Base-by-base conservation (phyloP, 2,888 invertebrate genomes). In the Pyrrhosoma nymphula region DNA sequence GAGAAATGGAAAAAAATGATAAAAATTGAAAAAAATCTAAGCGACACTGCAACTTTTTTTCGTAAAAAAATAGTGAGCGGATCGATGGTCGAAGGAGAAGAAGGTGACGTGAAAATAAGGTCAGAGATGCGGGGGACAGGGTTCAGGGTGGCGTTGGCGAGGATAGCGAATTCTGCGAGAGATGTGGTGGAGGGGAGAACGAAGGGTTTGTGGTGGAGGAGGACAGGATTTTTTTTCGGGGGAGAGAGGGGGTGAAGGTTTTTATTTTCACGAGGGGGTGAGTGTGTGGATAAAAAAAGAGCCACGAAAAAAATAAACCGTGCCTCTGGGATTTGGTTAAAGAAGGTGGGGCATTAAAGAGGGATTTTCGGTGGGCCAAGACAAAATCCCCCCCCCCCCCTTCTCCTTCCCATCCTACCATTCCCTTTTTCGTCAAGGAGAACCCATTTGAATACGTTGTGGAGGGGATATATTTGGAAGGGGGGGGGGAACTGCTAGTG, bases 301-400 rank as follows among this genome's bases (percentile, higher is more conserved):
- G 47, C 8, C 8, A 4, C 47, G 8, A 47, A 47, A 47, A 35
- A 82, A 82, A 35, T 14, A 82, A 82, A 35, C 16, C 35, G 30
- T 4, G 26, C 82, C 82, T 4, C 26, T 35, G 82, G 82, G 82
- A 82, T 82, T 82, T 82, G 82, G 82, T 82, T 82, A 82, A 82
- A 82, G 82, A 82, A 82, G 82, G 82, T 82, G 82, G 82, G 16
- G 35, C 82, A 82, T 82, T 82, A 82, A 82, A 82, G 82, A 35
- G 82, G 82, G 82, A 82, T 82, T 82, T 82, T 82, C 82, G 82
- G 35, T n/a, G 35, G 82, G 82, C 82, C 82, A 82, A 82, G 82
- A 82, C 82, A 30, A 82, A 82, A 82, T 82, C 30, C 82, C 14
- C 35, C 3, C 35, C 82, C 35, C 35, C 35, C 26, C 23, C n/a